phyloP scores from a whole-genome alignment of 2,113 vertebrate genomes.

The Emydocephalus ijimae region DNA sequence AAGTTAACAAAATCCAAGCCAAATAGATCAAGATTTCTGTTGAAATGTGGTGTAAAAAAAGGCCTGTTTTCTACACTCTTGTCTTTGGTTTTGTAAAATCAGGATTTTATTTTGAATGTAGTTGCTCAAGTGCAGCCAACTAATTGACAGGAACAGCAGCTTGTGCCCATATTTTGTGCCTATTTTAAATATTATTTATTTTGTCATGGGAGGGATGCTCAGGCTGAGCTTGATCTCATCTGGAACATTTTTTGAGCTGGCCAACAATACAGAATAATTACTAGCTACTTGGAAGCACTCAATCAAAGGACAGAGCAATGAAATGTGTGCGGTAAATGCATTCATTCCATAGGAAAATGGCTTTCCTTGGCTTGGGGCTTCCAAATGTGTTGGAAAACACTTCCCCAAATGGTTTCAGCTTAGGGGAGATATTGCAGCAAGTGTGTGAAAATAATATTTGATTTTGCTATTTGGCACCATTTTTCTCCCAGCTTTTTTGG shows the following conservation, averaged over 20 bases:
- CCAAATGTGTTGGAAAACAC: background rate
- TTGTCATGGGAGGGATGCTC: background rate
- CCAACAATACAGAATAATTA: background rate
- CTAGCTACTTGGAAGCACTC: background rate
- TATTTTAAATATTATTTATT: constrained; percentile 15
- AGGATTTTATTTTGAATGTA: background rate
- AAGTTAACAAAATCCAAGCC: background rate
- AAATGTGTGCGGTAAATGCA: background rate
- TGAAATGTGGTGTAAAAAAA: background rate
- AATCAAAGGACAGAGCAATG: background rate
- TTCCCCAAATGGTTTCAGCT: background rate
- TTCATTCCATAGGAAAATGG: background rate
- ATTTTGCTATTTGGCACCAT: background rate
- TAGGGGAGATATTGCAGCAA: background rate
- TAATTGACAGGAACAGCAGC: background rate
- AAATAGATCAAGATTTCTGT: background rate
- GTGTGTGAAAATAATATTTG: background rate
- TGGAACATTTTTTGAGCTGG: background rate
- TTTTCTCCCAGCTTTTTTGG: background rate
- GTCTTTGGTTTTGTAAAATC: background rate
- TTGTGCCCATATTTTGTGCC: background rate
- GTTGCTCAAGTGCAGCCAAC: background rate
- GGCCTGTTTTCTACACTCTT: background rate
- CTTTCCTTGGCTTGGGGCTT: background rate
- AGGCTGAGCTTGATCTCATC: background rate